Evolutionary conservation across 2,888 invertebrate genomes (phyloP).

Genomic region (Drosophila anomalata): DNA sequence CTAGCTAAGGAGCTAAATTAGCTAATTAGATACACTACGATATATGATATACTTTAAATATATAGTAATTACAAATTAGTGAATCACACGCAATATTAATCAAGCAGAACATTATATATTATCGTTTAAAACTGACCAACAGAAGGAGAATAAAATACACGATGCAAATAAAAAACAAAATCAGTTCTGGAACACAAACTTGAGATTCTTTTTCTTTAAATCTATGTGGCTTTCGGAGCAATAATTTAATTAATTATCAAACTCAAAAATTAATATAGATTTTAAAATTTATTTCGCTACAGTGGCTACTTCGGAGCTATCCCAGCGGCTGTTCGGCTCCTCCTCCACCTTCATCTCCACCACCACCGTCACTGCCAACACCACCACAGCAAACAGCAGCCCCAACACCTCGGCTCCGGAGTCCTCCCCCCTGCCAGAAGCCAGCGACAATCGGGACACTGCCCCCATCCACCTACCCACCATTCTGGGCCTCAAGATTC

Average conservation of each 20-base stretch:
- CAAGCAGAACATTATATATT: conserved; percentile 78
- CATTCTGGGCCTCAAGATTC: conserved; percentile 79
- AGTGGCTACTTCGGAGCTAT: conserved; percentile 80
- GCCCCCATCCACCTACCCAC: conserved; percentile 76
- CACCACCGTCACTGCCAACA: conserved; percentile 16
- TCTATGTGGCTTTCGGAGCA: neutral
- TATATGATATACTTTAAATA: conserved; percentile 29
- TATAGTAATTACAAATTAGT: conserved; percentile 43
- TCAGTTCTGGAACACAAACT: conserved; percentile 53
- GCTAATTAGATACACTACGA: conserved; percentile 17
- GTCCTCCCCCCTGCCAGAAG: conserved; percentile 27
- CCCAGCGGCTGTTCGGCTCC: conserved; percentile 81
- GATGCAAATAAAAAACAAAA: conserved; percentile 31
- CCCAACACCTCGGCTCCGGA: conserved; percentile 1
- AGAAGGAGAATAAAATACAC: conserved; percentile 59
- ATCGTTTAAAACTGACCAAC: conserved; percentile 62
- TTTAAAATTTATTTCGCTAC: no score
- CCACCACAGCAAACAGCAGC: conserved; percentile 2
- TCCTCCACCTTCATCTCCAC: conserved; percentile 48
- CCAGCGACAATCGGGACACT: conserved; percentile 37
- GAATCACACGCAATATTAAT: conserved; percentile 73
- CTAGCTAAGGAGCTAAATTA: conserved; percentile 30
- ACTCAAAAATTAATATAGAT: no score
- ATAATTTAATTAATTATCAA: no score
- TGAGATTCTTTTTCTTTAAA: conserved; percentile 36